phyloP scores from a whole-genome alignment of 2,797 vertebrate genomes.

The Numenius phaeopus region DNA sequence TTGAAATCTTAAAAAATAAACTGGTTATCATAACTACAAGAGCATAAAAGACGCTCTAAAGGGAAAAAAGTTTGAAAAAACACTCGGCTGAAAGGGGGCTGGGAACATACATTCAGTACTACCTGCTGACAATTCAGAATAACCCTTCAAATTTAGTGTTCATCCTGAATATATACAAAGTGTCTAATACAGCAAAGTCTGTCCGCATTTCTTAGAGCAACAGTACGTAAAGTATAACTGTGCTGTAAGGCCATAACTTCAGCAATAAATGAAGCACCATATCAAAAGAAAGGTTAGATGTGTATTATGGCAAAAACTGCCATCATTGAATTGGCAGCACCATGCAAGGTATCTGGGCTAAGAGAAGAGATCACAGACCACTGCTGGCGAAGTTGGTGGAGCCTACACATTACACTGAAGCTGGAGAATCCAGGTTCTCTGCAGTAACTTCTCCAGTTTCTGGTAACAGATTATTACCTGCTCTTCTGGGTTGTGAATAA shows the following conservation, averaged over 20 bases:
- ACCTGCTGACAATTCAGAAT: neutral
- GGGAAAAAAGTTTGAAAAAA: neutral
- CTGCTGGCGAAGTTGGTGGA: neutral
- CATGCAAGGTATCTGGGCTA: neutral
- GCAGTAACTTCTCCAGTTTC: neutral
- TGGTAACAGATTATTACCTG: neutral
- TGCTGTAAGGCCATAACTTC: neutral
- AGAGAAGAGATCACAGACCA: neutral
- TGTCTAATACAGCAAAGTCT: neutral
- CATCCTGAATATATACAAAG: neutral
- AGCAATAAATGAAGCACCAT: neutral
- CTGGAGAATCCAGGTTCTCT: neutral
- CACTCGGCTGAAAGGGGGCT: neutral
- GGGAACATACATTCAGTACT: neutral
- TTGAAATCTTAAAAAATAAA: neutral
- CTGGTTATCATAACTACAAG: neutral
- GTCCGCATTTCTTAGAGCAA: neutral
- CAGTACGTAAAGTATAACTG: neutral
- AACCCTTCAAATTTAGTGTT: neutral
- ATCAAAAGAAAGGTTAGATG: neutral
- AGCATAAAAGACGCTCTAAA: neutral
- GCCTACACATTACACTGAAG: accelerated
- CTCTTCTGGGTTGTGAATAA: neutral
- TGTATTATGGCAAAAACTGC: neutral
- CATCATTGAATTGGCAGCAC: neutral